Base-by-base conservation (phyloP, 2,888 invertebrate genomes). In the Amphipyra berbera region DNA sequence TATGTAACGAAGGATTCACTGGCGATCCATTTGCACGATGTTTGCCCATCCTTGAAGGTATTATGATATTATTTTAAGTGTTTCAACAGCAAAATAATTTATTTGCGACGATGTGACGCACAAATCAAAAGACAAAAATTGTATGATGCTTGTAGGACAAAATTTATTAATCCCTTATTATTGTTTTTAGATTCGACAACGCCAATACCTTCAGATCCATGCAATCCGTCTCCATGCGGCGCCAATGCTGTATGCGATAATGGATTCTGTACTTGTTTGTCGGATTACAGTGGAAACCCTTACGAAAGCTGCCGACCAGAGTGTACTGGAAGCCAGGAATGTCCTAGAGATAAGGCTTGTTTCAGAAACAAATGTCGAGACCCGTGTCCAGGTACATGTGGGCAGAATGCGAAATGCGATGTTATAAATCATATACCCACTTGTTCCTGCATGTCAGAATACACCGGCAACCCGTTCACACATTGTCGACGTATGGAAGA, bases 11-110 rank as follows among this genome's bases (percentile, higher is more conserved):
- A 68, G 97, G 97, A 35, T 97, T 96, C 80, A 97, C 96, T 0
- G 97, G 97, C n/a, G 97, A 98, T 96, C 97, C 98, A 38, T 97
- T 98, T 82, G 96, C 96, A 14, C 96, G 97, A 81, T 98, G 98
- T 83, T 95, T 92, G 55, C 95, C 95, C 37, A 95, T 96, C 64
- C 95, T 95, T 48, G 85, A 90, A 91, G 92, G 94, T 94, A 87
- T 63, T 14, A 46, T 14, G 63, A 49, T 21, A 12, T 14, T 41
- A 40, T 47, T 35, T 47, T 27, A 35, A 14, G 8, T 37, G 37
- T 12, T 15, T 13, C n/a, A 1, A 27, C 9, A 27, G 21, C 1
- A 21, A 3, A 2, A 21, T 21, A 21, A 21, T 21, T 3, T 3
- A 21, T 21, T 21, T 21, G 21, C 21, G 21, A 21, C 21, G 3